Evolutionary conservation across 2,888 invertebrate genomes (phyloP), one percentile per base, ranked within the genome.

Genomic region (Formica aserva): DNA sequence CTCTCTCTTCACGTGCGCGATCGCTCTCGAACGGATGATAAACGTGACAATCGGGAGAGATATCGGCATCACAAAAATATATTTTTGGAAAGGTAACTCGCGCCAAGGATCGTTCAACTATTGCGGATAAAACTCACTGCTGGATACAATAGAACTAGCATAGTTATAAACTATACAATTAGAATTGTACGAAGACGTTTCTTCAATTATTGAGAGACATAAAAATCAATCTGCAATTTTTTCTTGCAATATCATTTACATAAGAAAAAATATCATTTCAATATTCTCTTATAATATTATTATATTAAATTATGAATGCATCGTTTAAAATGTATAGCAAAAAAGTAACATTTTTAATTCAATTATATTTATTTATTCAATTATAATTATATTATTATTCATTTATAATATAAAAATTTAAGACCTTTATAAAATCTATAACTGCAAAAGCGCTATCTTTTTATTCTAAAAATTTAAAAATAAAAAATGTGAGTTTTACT

Each of bases 1-100:
- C 72, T 18, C 57, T 74, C 60, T 1, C 22, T 41, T 41, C 67
- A 9, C 55, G 48, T 18, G 18, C 45, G 29, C 57, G 55, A 74
- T 55, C 22, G 45, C 74, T 67, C 57, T 57, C 29, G 35, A 81
- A 5, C 22, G 48, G n/a, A 0, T 52, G 45, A 13, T 60, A 35
- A 62, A 74, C 62, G 62, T 75, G 48, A 29, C 45, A 63, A 41
- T 81, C 75, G 77, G n/a, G 76, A 26, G 26, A 26, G 26, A 63
- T 63, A 77, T 52, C 13, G 45, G 32, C 26, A 48, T 32, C 26
- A 26, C 52, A 74, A 52, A 69, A 78, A 71, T 35, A 71, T 35
- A 15, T 72, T 78, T 78, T 72, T 32, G 3, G 1, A 35, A 60
- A 78, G 45, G 63, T 65, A 52, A 77, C 26, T 63, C 57, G 13